Percentiles rank a stretch among this genome's conserved stretches.
These are phyloP conservation scores for Dreissena polymorpha DNA, from an alignment of 1,140 invertebrate species.

Conservation along the genomic window DNA sequence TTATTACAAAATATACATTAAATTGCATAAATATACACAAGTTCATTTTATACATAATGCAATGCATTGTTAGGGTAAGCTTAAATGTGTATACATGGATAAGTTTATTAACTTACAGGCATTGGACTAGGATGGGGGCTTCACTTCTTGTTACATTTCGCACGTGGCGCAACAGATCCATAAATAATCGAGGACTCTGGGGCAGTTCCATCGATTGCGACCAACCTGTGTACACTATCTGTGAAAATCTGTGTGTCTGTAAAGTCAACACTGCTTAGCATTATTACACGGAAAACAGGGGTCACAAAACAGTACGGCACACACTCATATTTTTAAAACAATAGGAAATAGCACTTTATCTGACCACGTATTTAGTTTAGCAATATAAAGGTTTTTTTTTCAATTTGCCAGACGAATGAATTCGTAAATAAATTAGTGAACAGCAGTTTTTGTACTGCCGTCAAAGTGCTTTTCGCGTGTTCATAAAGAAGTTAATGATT, in stretches of 20 bases:
- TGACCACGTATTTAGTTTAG: too few species aligned
- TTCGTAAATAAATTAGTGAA: too few species aligned
- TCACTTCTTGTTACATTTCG: not conserved
- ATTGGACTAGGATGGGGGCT: slow-evolving; percentile 11
- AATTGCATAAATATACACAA: not conserved
- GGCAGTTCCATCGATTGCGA: not conserved
- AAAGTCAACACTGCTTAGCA: not conserved
- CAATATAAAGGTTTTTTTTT: too few species aligned
- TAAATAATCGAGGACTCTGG: not conserved
- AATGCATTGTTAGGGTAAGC: not conserved
- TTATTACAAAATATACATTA: not conserved
- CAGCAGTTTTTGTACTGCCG: too few species aligned
- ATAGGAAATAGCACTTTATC: too few species aligned
- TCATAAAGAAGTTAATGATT: too few species aligned
- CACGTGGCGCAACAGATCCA: slow-evolving; percentile 4
- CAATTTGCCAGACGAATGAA: too few species aligned
- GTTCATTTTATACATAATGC: not conserved
- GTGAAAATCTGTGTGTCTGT: not conserved
- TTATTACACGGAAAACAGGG: too few species aligned
- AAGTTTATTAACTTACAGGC: slow-evolving; percentile 1
- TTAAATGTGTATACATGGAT: not conserved
- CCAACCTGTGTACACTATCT: slow-evolving; percentile 2
- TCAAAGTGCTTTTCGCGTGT: too few species aligned
- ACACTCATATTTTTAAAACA: too few species aligned
- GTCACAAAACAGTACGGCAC: too few species aligned